A percentile compares a stretch with the other conserved stretches of the same genome.
Evolutionary conservation across 92 coral and sea anemone species (phyloP).

Genomic region (Paramuricea clavata): DNA sequence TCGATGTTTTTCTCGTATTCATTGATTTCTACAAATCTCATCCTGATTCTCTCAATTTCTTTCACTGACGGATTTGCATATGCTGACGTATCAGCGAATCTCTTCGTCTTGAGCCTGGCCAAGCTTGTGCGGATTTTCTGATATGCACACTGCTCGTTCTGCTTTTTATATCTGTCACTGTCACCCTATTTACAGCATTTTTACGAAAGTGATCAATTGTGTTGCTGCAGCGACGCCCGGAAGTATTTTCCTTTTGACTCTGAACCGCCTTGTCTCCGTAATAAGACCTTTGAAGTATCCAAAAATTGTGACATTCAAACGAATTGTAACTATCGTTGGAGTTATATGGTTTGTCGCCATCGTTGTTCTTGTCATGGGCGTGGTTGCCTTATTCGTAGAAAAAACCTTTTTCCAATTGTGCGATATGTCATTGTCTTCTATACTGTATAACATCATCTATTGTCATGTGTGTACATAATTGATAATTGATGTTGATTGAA

Average conservation of each 20-base stretch:
- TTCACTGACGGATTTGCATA: slow-evolving; percentile 21
- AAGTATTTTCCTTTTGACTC: slow-evolving; percentile 19
- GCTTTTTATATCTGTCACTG: neutral
- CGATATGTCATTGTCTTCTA: slow-evolving; percentile 11
- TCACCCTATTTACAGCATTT: neutral
- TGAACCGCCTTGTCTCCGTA: neutral
- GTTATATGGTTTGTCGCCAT: slow-evolving; percentile 3
- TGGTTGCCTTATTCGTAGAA: neutral
- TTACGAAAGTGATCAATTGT: slow-evolving; percentile 1
- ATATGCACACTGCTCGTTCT: neutral
- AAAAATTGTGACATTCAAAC: neutral
- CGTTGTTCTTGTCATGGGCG: neutral
- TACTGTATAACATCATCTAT: neutral
- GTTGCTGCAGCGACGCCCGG: neutral
- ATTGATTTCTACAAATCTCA: slow-evolving; percentile 17
- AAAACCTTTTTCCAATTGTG: neutral
- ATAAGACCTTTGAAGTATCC: slow-evolving; percentile 5
- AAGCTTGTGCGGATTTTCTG: slow-evolving; percentile 12
- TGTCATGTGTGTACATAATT: neutral
- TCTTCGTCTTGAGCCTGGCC: slow-evolving; percentile 19
- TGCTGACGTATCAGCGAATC: slow-evolving; percentile 15
- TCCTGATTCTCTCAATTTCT: slow-evolving; percentile 13
- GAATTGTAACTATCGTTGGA: neutral
- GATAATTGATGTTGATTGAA: no score
- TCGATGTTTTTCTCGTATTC: neutral